Evolutionary conservation across 2,113 vertebrate species (phyloP).

Genomic region (Eretmochelys imbricata): DNA sequence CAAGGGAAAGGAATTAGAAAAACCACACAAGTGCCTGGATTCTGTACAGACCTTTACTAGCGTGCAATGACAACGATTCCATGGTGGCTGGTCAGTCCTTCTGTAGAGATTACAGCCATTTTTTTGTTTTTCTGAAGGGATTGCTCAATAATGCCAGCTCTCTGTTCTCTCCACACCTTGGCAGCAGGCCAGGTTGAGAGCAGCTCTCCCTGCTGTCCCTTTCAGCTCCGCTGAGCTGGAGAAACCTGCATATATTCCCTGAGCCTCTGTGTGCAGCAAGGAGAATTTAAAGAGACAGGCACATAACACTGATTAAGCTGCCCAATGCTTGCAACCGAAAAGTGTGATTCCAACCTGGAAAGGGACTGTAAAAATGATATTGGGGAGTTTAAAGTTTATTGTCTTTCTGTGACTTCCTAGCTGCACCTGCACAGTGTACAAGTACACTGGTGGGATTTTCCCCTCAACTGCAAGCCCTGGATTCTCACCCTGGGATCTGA

Average conservation of each 20-base stretch:
- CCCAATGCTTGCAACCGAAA: not conserved
- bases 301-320: not conserved
- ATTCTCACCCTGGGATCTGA: not conserved
- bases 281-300: slow-evolving; percentile 12
- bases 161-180: not conserved
- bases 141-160: not conserved
- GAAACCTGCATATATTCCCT: not conserved
- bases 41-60: not conserved
- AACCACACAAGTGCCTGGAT: not conserved
- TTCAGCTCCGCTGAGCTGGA: not conserved
- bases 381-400: not conserved
- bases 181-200: not conserved
- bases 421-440: fast-evolving
- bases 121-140: not conserved
- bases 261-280: not conserved
- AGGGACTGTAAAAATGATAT: not conserved
- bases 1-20: not conserved
- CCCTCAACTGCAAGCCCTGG: not conserved
- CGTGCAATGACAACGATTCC: not conserved
- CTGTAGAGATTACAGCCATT: not conserved
- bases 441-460: not conserved
- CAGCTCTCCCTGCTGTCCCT: fast-evolving
- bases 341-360: not conserved
- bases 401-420: not conserved
- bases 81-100: not conserved